phyloP scores from a whole-genome alignment of 1,140 invertebrate genomes.

The Dryas iulia region DNA sequence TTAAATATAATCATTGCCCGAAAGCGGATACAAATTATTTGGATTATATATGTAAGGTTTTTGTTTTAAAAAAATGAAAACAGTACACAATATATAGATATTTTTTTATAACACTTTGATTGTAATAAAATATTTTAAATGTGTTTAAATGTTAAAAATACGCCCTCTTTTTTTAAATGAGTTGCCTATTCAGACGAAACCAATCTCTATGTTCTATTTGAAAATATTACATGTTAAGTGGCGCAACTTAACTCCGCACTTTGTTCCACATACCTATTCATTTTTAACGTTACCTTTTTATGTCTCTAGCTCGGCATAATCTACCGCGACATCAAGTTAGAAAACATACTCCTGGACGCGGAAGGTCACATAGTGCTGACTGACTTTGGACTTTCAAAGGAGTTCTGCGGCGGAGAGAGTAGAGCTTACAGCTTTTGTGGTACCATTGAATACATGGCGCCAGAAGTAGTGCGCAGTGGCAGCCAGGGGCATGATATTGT shows the following conservation, averaged over 20 bases:
- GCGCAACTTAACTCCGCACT: not conserved
- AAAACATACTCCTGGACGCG: constrained; percentile 94
- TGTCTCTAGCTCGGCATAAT: constrained; percentile 97
- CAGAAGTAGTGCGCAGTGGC: constrained; percentile 92
- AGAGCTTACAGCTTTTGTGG: constrained; percentile 98
- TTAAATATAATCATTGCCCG: no score
- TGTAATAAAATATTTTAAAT: no score
- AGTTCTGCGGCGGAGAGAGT: constrained; percentile 84
- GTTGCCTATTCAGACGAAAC: no score
- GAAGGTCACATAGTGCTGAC: constrained; percentile 95
- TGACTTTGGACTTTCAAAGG: constrained; percentile 95
- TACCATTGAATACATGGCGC: constrained; percentile 98
- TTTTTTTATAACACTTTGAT: no score
- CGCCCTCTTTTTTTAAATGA: not conserved
- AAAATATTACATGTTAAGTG: not conserved
- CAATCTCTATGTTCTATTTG: not conserved
- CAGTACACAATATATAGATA: no score
- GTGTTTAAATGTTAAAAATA: not conserved
- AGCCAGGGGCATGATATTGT: constrained; percentile 93
- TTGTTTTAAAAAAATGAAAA: no score
- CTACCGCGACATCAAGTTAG: constrained; percentile 97
- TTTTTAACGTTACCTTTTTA: no score
- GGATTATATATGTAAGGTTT: no score
- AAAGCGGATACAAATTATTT: no score
- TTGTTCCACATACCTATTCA: not conserved